Percentiles rank a stretch among this genome's conserved stretches.
Evolutionary conservation across 2,797 vertebrate genomes (phyloP).

Genomic region (Intellagama lesueurii): DNA sequence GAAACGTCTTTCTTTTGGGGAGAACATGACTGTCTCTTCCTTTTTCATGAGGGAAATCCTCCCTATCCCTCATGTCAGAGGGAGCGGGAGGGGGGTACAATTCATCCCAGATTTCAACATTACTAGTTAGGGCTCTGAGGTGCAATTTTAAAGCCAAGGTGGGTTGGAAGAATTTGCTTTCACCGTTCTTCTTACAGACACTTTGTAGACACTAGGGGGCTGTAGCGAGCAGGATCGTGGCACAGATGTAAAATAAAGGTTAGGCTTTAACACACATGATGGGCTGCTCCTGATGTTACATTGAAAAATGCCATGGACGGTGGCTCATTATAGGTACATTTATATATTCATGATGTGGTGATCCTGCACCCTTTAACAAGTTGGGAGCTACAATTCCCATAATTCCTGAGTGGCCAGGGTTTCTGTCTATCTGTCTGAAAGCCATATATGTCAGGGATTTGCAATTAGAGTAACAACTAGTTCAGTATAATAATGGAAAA

Average conservation of each 20-base stretch:
- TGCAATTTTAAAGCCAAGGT: background rate
- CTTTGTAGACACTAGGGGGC: conserved; percentile 4
- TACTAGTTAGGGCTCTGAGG: background rate
- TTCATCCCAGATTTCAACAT: too few relatives aligned
- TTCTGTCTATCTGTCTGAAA: background rate
- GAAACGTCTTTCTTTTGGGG: too few relatives aligned
- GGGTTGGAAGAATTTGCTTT: background rate
- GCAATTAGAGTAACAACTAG: background rate
- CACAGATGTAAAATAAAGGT: background rate
- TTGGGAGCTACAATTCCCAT: background rate
- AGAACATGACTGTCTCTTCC: too few relatives aligned
- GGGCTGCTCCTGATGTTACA: background rate
- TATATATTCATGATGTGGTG: background rate
- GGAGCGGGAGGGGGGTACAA: too few relatives aligned
- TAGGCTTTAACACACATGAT: background rate
- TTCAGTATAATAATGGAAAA: background rate
- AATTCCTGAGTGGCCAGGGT: background rate
- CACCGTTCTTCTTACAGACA: background rate
- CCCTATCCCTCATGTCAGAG: too few relatives aligned
- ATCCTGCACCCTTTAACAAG: background rate
- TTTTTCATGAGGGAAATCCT: too few relatives aligned
- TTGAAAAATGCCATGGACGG: background rate
- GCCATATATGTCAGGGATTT: background rate
- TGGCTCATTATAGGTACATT: background rate
- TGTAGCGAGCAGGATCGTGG: background rate